Evolutionary conservation across 2,113 vertebrate species (phyloP), one percentile per base, ranked within the genome.

Genomic region (Rattus rattus): DNA sequence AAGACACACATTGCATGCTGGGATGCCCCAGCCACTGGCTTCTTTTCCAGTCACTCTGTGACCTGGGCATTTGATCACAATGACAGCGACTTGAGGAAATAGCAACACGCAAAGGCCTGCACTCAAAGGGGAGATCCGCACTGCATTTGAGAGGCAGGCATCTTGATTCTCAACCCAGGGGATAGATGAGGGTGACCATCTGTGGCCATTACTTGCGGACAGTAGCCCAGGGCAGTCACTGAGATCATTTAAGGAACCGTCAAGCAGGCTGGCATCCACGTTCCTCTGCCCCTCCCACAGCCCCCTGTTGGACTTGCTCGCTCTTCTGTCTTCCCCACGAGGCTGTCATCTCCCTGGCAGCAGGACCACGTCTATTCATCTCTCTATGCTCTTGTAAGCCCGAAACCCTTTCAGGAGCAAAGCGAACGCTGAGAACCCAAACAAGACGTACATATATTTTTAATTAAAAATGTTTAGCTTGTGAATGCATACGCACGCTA

Each of bases 391-490:
- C 86, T 83, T 8, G 4, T 93, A 91, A 94, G 54, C 85, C 77
- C 36, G 81, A 87, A 14, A 91, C 69, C 69, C 84, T 94, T 94
- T 61, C 81, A 89, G 91, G 92, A 94, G 63, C 65, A 83, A 95
- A 89, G 86, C 77, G 95, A 43, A 93, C 79, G 65, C 89, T 93
- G 96, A 84, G 80, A 93, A 80, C 67, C 95, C 65, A 84, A 90
- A 94, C 79, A 79, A 96, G 91, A 96, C 65, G 94, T 84, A 95
- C 77, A 79, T 92, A 65, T 93, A 94, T 93, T 95, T 97, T 95
- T 96, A 97, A 96, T 97, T 95, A 75, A 92, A 95, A 94, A 47
- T 91, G 56, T 94, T 97, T 90, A 88, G 49, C 73, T 52, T 54
- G 83, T 39, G 89, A 94, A n/a, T 49, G 69, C 8, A 47, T 43